Conservation (phyloP, 2,797 vertebrate genomes). For the Pangasius mekongensis region DNA sequence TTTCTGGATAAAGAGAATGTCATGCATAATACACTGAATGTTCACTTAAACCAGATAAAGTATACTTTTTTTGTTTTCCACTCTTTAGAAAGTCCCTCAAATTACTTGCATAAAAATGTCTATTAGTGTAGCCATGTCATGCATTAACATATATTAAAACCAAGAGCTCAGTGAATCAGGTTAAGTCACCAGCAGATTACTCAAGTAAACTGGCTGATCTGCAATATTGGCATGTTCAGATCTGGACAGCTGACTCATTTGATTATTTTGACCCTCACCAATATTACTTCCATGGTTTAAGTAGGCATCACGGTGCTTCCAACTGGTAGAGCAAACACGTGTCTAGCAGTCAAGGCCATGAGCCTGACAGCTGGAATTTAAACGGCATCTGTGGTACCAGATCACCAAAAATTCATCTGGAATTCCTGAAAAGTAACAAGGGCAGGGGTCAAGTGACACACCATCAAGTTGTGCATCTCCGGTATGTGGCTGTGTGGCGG, state of each 20-base stretch:
- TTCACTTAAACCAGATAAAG: not conserved
- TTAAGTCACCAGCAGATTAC: not conserved
- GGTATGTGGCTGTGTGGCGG: not conserved
- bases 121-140: constrained; percentile 19
- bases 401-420: not conserved
- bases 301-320: not conserved
- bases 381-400: not conserved
- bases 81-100: not conserved
- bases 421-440: not conserved
- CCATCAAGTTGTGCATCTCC: not conserved
- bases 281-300: not conserved
- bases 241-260: constrained; percentile 12
- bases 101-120: not conserved
- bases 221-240: not conserved
- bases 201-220: not conserved
- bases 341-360: not conserved
- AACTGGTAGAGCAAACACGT: not conserved
- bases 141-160: constrained; percentile 4
- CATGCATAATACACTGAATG: not conserved
- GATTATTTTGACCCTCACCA: constrained; percentile 4
- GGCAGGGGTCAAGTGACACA: constrained; percentile 10
- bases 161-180: constrained; percentile 12
- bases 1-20: not conserved
- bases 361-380: not conserved
- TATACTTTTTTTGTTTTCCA: not conserved